Percentiles rank a stretch among this genome's conserved stretches.
phyloP scores from a whole-genome alignment of 2,113 vertebrate species.

The Dipodomys ordii region DNA sequence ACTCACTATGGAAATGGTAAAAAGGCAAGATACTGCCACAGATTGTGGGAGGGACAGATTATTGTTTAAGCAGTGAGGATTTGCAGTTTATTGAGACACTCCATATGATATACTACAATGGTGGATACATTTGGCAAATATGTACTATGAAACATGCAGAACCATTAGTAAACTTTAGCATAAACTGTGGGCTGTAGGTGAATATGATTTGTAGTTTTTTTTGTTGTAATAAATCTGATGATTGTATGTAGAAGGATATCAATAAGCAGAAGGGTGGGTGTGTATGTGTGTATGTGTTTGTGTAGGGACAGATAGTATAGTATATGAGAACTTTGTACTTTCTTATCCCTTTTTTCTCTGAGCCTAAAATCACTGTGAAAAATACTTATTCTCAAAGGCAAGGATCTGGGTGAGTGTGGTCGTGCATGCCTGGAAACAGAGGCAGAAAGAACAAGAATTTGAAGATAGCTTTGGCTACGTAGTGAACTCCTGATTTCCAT shows the following conservation, averaged over 20 bases:
- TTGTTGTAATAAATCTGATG: neutral
- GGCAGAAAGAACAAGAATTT: no score
- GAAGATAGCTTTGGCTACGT: no score
- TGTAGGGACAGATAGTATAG: neutral
- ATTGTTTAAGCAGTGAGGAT: neutral
- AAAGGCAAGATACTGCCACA: neutral
- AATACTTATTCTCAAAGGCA: neutral
- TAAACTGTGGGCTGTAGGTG: neutral
- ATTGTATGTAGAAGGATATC: no score
- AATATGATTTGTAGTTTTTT: neutral
- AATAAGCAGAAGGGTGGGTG: neutral
- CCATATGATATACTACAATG: rapidly evolving
- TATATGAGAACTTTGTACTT: neutral
- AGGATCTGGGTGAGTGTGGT: no score
- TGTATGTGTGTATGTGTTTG: no score
- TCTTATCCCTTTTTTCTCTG: neutral
- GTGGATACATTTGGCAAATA: neutral
- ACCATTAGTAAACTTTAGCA: neutral
- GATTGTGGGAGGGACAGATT: neutral
- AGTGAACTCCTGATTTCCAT: no score
- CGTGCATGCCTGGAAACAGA: no score
- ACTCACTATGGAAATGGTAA: neutral
- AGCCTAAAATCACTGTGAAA: neutral
- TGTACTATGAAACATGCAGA: neutral
- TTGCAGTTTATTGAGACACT: neutral